These are phyloP conservation scores for Heliconius erato DNA, from an alignment of 2,888 invertebrate species.

Conservation along the genomic window DNA sequence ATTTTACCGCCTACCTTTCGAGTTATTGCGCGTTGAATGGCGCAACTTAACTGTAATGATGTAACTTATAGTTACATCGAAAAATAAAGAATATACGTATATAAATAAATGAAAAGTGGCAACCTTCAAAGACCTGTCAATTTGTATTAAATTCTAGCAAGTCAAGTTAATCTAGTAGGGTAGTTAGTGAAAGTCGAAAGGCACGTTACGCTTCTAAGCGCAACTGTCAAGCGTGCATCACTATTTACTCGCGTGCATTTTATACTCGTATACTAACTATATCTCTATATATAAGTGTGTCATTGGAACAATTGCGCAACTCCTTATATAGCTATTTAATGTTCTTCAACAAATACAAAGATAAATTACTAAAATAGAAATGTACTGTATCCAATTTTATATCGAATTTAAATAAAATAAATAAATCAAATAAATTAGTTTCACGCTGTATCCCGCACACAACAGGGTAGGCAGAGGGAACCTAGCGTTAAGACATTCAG, in stretches of 20 bases:
- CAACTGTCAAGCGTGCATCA: constrained; percentile 30
- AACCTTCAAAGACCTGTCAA: neutral
- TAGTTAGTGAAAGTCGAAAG: constrained; percentile 42
- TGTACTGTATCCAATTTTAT: neutral
- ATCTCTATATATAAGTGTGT: neutral
- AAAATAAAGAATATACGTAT: neutral
- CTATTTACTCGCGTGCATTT: neutral
- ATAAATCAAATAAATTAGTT: too few species aligned
- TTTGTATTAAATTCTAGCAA: neutral
- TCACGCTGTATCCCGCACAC: too few species aligned
- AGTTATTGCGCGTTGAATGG: too few species aligned
- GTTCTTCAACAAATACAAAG: neutral
- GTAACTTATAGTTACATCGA: neutral
- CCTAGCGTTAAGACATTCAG: too few species aligned
- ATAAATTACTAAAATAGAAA: neutral
- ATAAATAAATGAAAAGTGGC: neutral
- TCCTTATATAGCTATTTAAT: neutral
- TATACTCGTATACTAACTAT: neutral
- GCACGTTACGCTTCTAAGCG: constrained; percentile 31
- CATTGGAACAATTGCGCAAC: constrained; percentile 26
- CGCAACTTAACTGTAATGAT: neutral
- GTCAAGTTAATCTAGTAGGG: neutral
- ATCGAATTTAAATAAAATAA: too few species aligned
- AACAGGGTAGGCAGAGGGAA: too few species aligned
- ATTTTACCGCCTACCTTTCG: too few species aligned